These are phyloP conservation scores for Syngnathus rostellatus DNA, from an alignment of 2,797 vertebrate genomes.

Conservation along the genomic window DNA sequence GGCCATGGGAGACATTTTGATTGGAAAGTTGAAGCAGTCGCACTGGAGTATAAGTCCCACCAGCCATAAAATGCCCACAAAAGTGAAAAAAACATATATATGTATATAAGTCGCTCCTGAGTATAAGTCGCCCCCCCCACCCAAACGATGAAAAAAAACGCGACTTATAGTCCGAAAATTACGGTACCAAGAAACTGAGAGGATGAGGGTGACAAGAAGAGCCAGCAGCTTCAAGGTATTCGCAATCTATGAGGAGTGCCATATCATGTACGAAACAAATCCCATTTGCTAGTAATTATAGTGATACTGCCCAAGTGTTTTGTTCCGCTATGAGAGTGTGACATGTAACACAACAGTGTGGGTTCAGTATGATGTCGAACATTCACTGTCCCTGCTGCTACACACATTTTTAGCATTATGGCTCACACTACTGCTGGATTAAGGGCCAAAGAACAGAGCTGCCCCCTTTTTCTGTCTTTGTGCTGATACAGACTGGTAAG, in stretches of 20 bases:
- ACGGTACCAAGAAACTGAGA: background rate
- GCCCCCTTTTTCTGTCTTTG: constrained; percentile 5
- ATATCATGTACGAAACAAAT: background rate
- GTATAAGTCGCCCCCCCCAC: too few relatives aligned
- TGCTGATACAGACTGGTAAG: background rate
- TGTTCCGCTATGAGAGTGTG: constrained; percentile 4
- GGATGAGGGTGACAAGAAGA: background rate
- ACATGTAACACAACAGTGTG: constrained; percentile 3
- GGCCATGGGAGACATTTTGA: background rate
- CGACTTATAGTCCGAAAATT: too few relatives aligned
- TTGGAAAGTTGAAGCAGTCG: background rate
- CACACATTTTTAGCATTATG: constrained; percentile 5
- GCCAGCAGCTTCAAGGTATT: background rate
- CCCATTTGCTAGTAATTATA: background rate
- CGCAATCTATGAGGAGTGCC: background rate
- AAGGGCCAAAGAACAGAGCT: constrained; percentile 1
- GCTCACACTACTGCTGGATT: background rate
- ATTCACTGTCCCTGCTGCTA: background rate
- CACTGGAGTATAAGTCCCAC: too few relatives aligned
- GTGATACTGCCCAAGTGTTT: background rate
- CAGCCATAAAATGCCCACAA: too few relatives aligned
- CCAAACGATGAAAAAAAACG: too few relatives aligned
- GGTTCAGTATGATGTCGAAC: constrained; percentile 1
- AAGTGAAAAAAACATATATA: too few relatives aligned
- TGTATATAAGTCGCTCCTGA: too few relatives aligned